phyloP scores from a whole-genome alignment of 2,888 invertebrate genomes.

The Aphodius granarius region DNA sequence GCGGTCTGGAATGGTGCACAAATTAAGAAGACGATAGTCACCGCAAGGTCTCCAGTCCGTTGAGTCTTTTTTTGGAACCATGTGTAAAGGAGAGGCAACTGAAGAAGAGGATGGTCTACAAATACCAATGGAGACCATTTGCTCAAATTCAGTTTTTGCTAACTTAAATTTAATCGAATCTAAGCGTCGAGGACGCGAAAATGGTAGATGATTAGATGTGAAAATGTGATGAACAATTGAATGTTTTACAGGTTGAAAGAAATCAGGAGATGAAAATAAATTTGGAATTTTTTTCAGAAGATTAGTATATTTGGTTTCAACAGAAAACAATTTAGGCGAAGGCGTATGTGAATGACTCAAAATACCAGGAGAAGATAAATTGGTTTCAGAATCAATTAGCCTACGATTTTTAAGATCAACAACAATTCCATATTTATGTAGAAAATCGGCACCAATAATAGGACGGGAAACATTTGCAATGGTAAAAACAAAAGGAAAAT shows the following conservation, averaged over 20 bases:
- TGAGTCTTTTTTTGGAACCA: conserved; percentile 42
- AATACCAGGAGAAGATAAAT: not conserved
- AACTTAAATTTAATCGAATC: conserved; percentile 23
- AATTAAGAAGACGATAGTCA: conserved; percentile 44
- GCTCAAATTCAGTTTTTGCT: conserved; percentile 22
- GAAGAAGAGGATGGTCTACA: conserved; percentile 32
- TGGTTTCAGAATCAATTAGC: not conserved
- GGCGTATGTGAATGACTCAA: not conserved
- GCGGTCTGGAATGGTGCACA: conserved; percentile 53
- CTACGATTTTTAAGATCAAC: not conserved
- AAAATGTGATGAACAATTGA: not conserved
- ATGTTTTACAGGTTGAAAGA: not conserved
- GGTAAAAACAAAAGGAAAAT: conserved; percentile 14
- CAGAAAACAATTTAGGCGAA: not conserved
- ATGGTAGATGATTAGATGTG: not conserved
- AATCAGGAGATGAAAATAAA: not conserved
- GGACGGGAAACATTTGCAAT: conserved; percentile 11
- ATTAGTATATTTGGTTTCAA: not conserved
- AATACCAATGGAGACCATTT: conserved; percentile 34
- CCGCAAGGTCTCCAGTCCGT: conserved; percentile 45
- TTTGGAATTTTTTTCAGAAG: not conserved
- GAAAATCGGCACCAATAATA: conserved; percentile 6
- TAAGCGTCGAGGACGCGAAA: not conserved
- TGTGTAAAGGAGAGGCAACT: conserved; percentile 44
- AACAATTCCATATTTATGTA: not conserved